Evolutionary conservation across 53 echinoderm and acorn worm species (phyloP).

Genomic region (Henricia sp.): DNA sequence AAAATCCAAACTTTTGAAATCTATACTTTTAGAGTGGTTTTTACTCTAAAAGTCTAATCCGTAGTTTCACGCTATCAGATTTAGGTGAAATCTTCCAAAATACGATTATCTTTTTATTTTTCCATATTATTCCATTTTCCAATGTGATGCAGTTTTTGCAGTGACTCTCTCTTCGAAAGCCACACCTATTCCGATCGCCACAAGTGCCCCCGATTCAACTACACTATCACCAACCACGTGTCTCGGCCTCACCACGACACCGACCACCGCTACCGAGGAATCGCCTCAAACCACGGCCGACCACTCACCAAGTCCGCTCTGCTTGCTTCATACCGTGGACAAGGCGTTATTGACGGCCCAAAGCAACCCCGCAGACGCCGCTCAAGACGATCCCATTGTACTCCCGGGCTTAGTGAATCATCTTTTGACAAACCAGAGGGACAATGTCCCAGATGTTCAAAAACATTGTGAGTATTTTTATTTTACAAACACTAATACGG

Average conservation of each 20-base stretch:
- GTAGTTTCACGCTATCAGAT: too few species aligned
- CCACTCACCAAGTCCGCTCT: not conserved
- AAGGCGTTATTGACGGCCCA: constrained; percentile 3
- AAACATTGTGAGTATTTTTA: not conserved
- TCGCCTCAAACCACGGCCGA: not conserved
- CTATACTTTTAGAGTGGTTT: too few species aligned
- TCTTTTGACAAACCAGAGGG: not conserved
- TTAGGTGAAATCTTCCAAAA: too few species aligned
- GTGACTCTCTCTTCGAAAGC: not conserved
- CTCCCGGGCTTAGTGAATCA: not conserved
- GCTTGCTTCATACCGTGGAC: not conserved
- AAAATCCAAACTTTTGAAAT: too few species aligned
- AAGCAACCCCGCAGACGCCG: not conserved
- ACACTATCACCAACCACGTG: not conserved
- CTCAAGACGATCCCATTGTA: not conserved
- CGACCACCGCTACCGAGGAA: not conserved
- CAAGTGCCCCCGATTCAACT: too few species aligned
- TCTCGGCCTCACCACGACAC: not conserved
- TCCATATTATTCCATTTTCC: not conserved
- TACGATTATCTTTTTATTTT: not conserved
- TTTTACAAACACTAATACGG: too few species aligned
- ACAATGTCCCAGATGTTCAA: not conserved
- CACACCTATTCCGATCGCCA: not conserved
- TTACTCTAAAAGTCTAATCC: too few species aligned
- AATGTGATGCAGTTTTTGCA: not conserved